Conservation (phyloP, 2,797 vertebrate species). For the Rhincodon typus region DNA sequence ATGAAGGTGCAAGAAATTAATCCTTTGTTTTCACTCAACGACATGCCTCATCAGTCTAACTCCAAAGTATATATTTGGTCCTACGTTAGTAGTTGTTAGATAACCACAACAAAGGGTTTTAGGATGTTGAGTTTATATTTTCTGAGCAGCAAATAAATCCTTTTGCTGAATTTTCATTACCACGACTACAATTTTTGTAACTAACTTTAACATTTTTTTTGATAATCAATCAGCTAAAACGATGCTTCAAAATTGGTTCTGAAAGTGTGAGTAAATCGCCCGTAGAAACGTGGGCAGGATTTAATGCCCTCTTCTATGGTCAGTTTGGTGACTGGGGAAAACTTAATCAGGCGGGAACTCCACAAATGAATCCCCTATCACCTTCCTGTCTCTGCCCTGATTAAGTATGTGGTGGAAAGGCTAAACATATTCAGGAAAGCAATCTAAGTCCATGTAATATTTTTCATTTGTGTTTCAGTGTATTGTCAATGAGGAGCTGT, state of each 20-base stretch:
- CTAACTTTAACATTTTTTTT: neutral
- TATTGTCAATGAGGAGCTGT: no score
- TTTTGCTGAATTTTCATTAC: neutral
- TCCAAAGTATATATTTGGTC: neutral
- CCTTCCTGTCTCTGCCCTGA: no score
- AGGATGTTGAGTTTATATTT: neutral
- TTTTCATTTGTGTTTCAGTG: neutral
- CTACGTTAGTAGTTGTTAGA: neutral
- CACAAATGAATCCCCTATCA: no score
- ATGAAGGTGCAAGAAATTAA: neutral
- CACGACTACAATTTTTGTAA: neutral
- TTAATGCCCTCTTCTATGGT: no score
- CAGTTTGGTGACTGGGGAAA: neutral
- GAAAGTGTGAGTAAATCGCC: neutral
- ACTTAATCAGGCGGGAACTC: neutral
- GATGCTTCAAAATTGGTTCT: neutral
- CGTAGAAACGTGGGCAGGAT: neutral
- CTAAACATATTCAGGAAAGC: no score
- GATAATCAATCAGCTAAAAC: neutral
- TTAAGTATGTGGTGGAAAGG: no score
- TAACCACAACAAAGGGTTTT: neutral
- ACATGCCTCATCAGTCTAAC: neutral
- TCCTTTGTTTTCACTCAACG: neutral
- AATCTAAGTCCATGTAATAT: neutral
- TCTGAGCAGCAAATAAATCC: neutral